A percentile compares a stretch with the other conserved stretches of the same genome.
Conservation (phyloP, 2,888 invertebrate genomes). For the Terebella lapidaria region DNA sequence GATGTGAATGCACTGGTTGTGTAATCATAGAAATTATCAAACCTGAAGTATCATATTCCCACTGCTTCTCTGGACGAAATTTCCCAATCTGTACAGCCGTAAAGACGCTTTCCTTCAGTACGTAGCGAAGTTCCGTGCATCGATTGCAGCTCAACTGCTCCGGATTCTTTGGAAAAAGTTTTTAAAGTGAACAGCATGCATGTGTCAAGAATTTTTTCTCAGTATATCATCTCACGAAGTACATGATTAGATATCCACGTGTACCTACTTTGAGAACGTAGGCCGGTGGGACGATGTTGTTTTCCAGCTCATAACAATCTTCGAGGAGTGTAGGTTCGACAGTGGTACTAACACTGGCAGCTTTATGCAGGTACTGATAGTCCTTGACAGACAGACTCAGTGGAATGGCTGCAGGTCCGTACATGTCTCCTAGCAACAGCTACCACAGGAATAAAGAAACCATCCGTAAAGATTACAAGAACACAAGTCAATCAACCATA, state of each 20-base stretch:
- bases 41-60: not conserved
- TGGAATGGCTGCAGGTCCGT: slow-evolving; percentile 7
- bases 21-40: not conserved
- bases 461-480: too few relatives aligned
- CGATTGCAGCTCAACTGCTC: not conserved
- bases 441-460: not conserved
- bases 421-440: slow-evolving; percentile 13
- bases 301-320: slow-evolving; percentile 12
- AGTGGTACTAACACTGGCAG: slow-evolving; percentile 6
- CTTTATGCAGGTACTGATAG: slow-evolving; percentile 7
- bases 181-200: too few relatives aligned
- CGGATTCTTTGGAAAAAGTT: too few relatives aligned
- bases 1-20: too few relatives aligned
- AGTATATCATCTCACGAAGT: too few relatives aligned
- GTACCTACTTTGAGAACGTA: slow-evolving; percentile 11
- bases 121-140: not conserved
- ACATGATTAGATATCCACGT: too few relatives aligned
- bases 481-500: too few relatives aligned
- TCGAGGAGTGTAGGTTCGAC: slow-evolving; percentile 8
- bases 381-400: slow-evolving; percentile 6
- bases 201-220: too few relatives aligned
- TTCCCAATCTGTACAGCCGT: not conserved
- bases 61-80: not conserved
- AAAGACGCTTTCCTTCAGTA: not conserved
- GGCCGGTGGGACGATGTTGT: slow-evolving; percentile 8